phyloP scores from a whole-genome alignment of 2,797 vertebrate genomes.

The Anguilla pacifica region DNA sequence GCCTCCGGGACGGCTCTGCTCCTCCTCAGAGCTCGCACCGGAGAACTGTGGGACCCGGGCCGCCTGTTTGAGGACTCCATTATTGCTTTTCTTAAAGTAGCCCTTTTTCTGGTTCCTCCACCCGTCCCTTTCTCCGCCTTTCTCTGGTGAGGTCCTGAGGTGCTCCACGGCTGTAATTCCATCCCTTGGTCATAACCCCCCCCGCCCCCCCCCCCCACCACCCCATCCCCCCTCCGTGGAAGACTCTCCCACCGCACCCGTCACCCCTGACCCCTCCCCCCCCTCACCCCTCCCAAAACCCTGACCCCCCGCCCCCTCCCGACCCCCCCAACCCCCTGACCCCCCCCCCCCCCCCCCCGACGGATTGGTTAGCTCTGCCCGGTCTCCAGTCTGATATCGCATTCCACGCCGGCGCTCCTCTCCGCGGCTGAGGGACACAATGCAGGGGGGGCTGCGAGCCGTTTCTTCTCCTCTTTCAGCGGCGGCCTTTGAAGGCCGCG shows the following conservation, averaged over 20 bases:
- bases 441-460: slow-evolving; percentile 11
- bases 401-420: slow-evolving; percentile 23
- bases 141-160: slow-evolving; percentile 4
- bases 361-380: slow-evolving; percentile 32
- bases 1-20: slow-evolving; percentile 44
- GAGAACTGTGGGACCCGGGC: slow-evolving; percentile 31
- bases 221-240: not conserved
- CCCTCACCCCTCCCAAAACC: not conserved
- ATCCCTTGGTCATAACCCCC: slow-evolving; percentile 12
- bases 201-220: not conserved
- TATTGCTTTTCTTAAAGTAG: slow-evolving; percentile 23
- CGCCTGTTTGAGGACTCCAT: slow-evolving; percentile 23
- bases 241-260: slow-evolving; percentile 2
- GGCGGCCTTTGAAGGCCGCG: not conserved
- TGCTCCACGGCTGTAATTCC: slow-evolving; percentile 38
- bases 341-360: not conserved
- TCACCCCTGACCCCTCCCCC: not conserved
- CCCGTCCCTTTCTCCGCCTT: slow-evolving; percentile 12
- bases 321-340: not conserved
- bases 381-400: slow-evolving; percentile 34
- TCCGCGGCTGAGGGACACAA: slow-evolving; percentile 28
- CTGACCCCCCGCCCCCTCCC: not conserved
- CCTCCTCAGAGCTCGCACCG: slow-evolving; percentile 49
- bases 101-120: slow-evolving; percentile 32
- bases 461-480: slow-evolving; percentile 13